Conservation (phyloP, 2,888 invertebrate genomes). For the Pristionchus arcanus region DNA sequence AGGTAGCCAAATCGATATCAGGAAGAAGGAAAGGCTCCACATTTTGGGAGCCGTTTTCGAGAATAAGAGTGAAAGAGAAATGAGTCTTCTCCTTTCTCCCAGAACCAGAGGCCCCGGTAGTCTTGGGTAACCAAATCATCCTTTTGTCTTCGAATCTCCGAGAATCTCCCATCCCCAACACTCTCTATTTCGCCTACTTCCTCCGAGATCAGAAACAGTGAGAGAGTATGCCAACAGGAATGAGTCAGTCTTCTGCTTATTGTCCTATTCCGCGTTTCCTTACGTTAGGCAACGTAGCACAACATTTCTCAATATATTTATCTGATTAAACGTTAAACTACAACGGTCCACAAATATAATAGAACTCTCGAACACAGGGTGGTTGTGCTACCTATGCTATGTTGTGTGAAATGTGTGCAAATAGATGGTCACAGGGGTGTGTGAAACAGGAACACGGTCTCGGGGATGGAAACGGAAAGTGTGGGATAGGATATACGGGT, state of each 20-base stretch:
- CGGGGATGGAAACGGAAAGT: background rate
- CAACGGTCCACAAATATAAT: constrained; percentile 1
- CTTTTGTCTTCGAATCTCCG: background rate
- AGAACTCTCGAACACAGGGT: background rate
- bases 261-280: background rate
- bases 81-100: background rate
- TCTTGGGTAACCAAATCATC: background rate
- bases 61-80: background rate
- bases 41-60: background rate
- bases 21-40: background rate
- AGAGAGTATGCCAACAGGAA: background rate
- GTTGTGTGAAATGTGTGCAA: constrained; percentile 29
- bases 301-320: constrained; percentile 21
- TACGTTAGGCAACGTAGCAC: background rate
- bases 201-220: background rate
- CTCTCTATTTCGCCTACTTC: background rate
- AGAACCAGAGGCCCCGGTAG: background rate
- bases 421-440: constrained; percentile 32
- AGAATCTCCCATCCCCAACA: no score
- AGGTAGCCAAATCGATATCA: background rate
- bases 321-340: background rate
- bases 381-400: background rate
- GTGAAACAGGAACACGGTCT: constrained; percentile 15
- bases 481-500: constrained; percentile 5
- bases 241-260: background rate